Conservation (phyloP, 2,797 vertebrate genomes). For the Xyrichtys novacula region DNA sequence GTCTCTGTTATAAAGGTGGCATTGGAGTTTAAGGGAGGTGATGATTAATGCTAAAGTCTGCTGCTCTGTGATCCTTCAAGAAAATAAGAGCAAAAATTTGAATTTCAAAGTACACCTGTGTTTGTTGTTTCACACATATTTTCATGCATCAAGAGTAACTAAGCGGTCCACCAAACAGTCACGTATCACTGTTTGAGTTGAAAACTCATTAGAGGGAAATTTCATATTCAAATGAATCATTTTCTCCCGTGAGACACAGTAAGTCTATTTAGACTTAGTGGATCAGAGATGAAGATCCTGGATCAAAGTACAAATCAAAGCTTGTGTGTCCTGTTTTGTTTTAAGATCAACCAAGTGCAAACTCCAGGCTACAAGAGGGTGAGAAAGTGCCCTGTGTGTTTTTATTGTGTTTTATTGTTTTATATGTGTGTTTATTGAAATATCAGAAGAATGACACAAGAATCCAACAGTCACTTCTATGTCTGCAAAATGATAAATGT, state of each 20-base stretch:
- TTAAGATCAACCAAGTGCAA: background rate
- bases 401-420: background rate
- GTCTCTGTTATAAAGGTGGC: conserved; percentile 63
- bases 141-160: background rate
- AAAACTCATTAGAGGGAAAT: background rate
- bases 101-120: background rate
- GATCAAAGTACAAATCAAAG: conserved; percentile 72
- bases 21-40: conserved; percentile 60
- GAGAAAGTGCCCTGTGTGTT: conserved; percentile 37
- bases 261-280: conserved; percentile 16
- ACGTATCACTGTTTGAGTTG: background rate
- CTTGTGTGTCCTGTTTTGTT: conserved; percentile 74
- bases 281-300: conserved; percentile 71
- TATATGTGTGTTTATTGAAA: too few species aligned
- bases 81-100: background rate
- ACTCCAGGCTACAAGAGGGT: conserved; percentile 11
- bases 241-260: conserved; percentile 57
- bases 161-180: background rate
- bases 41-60: conserved; percentile 42
- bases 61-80: background rate
- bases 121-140: background rate
- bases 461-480: conserved; percentile 56
- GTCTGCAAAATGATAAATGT: conserved; percentile 76
- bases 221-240: background rate
- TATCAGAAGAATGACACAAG: conserved; percentile 1